A percentile compares a stretch with the other conserved stretches of the same genome.
Conservation (phyloP, 2,113 vertebrate species). For the Eulacestoma nigropectus region DNA sequence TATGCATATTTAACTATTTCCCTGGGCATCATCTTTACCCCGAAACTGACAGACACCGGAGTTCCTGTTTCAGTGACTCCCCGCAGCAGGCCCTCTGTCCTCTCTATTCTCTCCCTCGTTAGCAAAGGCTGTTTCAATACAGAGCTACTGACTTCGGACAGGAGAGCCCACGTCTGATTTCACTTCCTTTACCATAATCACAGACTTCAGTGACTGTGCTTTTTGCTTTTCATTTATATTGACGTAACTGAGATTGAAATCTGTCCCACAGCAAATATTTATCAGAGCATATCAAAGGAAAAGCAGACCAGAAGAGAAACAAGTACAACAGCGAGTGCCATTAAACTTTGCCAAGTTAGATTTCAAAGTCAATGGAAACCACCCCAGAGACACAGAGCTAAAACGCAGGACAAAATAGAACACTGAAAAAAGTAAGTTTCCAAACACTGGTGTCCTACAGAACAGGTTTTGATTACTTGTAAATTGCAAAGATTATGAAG, state of each 20-base stretch:
- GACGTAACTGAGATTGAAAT: conserved; percentile 19
- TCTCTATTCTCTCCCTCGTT: background rate
- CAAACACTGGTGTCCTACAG: background rate
- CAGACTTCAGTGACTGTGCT: background rate
- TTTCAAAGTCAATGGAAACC: conserved; percentile 25
- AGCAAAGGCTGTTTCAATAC: background rate
- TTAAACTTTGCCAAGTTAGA: conserved; percentile 22
- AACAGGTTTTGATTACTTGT: background rate
- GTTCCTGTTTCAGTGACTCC: background rate
- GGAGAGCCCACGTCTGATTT: background rate
- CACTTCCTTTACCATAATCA: background rate
- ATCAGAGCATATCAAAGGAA: conserved; percentile 19
- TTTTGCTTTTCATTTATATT: background rate
- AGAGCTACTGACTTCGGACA: background rate
- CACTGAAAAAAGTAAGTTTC: background rate
- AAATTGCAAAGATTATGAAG: background rate
- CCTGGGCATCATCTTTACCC: background rate
- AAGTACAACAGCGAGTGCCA: background rate
- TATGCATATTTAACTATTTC: background rate
- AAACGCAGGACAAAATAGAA: background rate
- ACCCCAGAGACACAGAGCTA: background rate
- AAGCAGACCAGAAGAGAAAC: conserved; percentile 18
- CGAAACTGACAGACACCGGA: background rate
- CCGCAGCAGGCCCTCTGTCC: background rate
- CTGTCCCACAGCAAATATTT: conserved; percentile 37